phyloP scores from a whole-genome alignment of 2,113 vertebrate genomes.

The Engraulis encrasicolus region DNA sequence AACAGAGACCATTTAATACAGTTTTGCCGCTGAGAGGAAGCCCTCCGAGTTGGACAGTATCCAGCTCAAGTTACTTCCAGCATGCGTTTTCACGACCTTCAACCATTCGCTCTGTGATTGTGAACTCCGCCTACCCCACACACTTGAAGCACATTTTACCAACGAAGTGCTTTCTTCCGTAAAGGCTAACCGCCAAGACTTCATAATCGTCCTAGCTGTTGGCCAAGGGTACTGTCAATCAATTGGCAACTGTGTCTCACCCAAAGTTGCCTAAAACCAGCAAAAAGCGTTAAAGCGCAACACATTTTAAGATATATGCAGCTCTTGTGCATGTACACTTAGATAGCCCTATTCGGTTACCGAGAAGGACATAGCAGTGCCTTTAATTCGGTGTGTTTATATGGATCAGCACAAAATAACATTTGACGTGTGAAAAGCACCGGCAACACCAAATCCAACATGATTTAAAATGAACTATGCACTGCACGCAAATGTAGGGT shows the following conservation, averaged over 20 bases:
- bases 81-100: constrained; percentile 14
- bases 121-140: constrained; percentile 16
- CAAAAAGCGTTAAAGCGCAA: not conserved
- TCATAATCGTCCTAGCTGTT: not conserved
- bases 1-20: not conserved
- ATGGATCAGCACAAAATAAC: not conserved
- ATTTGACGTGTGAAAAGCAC: not conserved
- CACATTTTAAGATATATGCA: not conserved
- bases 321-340: not conserved
- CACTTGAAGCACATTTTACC: constrained; percentile 11
- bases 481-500: not conserved
- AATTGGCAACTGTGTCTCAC: not conserved
- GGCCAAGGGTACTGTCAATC: constrained; percentile 12
- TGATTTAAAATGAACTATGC: not conserved
- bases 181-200: not conserved
- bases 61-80: constrained; percentile 21
- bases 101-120: constrained; percentile 14
- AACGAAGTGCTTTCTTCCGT: not conserved
- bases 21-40: constrained; percentile 13
- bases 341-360: not conserved
- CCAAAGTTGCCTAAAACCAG: not conserved
- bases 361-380: not conserved
- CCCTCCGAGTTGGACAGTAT: constrained; percentile 6
- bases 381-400: not conserved
- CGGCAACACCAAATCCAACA: not conserved